These are phyloP conservation scores for Pleuronectes platessa DNA, from an alignment of 2,113 vertebrate species.

Conservation along the genomic window DNA sequence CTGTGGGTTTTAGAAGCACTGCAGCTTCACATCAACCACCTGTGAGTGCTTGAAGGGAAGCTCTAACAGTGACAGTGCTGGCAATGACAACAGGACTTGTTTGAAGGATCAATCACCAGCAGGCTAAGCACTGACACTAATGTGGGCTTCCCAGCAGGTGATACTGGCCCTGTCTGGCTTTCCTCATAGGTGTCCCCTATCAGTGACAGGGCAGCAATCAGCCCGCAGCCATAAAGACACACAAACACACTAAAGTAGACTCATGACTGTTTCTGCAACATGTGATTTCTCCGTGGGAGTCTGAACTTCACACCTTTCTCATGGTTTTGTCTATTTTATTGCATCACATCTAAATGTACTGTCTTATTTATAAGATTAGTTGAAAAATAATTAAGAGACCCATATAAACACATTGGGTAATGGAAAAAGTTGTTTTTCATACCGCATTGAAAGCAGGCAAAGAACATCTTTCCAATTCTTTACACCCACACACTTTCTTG, in stretches of 20 bases:
- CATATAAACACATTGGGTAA: background rate
- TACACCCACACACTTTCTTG: slow-evolving; percentile 25
- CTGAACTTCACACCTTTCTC: background rate
- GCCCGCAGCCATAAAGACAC: background rate
- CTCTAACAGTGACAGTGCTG: background rate
- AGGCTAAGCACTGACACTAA: slow-evolving; percentile 18
- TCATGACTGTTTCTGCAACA: too few relatives aligned
- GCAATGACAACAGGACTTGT: background rate
- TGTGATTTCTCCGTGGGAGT: too few relatives aligned
- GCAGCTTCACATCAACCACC: slow-evolving; percentile 13
- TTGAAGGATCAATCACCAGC: slow-evolving; percentile 26
- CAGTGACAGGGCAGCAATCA: slow-evolving; percentile 25
- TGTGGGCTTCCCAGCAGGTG: slow-evolving; percentile 35
- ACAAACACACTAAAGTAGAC: too few relatives aligned
- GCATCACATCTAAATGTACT: background rate
- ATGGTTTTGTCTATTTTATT: background rate
- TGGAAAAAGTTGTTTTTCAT: slow-evolving; percentile 5
- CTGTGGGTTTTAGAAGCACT: background rate
- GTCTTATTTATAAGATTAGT: slow-evolving; percentile 8
- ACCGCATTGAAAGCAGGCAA: slow-evolving; percentile 20
- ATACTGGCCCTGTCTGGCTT: slow-evolving; percentile 27
- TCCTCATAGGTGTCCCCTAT: slow-evolving; percentile 22
- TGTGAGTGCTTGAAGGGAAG: background rate
- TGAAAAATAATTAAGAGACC: background rate
- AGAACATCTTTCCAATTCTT: slow-evolving; percentile 32